Percentiles rank a stretch among this genome's conserved stretches.
Conservation (phyloP, 2,797 vertebrate genomes). For the Semaprochilodus insignis region DNA sequence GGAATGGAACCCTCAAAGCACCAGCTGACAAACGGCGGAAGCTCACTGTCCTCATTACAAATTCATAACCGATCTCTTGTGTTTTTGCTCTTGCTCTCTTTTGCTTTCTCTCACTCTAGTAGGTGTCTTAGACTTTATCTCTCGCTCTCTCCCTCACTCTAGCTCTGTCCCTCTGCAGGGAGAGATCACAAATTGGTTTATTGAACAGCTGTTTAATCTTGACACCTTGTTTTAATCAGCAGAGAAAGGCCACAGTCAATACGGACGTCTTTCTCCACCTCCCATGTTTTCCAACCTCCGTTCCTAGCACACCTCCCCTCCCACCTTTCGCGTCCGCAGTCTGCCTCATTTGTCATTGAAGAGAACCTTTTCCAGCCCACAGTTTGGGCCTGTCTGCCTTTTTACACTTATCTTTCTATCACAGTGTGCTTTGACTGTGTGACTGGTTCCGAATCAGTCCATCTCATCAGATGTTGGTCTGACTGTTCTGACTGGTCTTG, state of each 20-base stretch:
- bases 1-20: neutral
- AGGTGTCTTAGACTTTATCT: constrained; percentile 12
- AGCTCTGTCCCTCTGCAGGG: constrained; percentile 28
- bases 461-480: constrained; percentile 62
- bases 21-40: neutral
- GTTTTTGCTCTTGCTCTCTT: neutral
- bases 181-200: constrained; percentile 67
- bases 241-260: constrained; percentile 57
- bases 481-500: neutral
- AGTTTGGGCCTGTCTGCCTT: constrained; percentile 18
- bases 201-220: constrained; percentile 69
- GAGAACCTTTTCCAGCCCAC: constrained; percentile 12
- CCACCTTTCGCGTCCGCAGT: neutral
- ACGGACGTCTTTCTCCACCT: constrained; percentile 20
- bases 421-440: neutral
- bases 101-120: neutral
- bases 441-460: constrained; percentile 52
- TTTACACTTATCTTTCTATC: neutral
- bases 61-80: constrained; percentile 16
- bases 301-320: neutral
- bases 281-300: neutral
- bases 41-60: constrained; percentile 18
- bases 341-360: constrained; percentile 10
- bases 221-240: constrained; percentile 71
- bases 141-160: constrained; percentile 33